Evolutionary conservation across 2,113 vertebrate genomes (phyloP), one percentile per base, ranked within the genome.

Genomic region (Sitta europaea): DNA sequence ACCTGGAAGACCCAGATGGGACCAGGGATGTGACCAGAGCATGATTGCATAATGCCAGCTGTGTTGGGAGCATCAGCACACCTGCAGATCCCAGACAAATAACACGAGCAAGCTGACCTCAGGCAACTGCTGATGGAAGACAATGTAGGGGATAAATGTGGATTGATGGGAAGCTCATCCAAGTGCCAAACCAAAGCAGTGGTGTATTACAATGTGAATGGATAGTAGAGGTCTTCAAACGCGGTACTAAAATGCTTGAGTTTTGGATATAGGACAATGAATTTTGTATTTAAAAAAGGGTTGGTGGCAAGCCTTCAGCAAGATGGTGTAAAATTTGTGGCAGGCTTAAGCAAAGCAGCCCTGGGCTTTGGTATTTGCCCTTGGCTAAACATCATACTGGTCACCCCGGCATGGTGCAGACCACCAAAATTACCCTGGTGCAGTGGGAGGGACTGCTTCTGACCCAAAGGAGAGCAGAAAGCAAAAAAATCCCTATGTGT

Each of bases 351-450:
- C 61, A 71, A 72, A n/a, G 66, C 36, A 87, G 53, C 15, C 5
- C 12, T 9, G 8, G 27, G 20, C 27, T 50, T 53, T 35, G 23
- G 45, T 35, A 3, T 45, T 77, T 0, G 3, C 18, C n/a, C 7
- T 61, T 79, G 5, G 33, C 4, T n/a, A 11, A 28, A 70, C 19
- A 10, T 74, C 19, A 1, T 53, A 17, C 28, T 1, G 0, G 5
- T 31, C 14, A 8, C 28, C 18, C 6, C 0, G 14, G 23, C 0
- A 0, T 12, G 21, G 22, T 0, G 0, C 51, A 42, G 47, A 13
- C 31, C 35, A 45, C 36, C 5, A 1, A 22, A 12, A 0, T 13
- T 51, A 2, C 36, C 25, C n/a, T 18, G 1, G 9, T 47, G 35
- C 20, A 25, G 2, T 10, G 4, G 14, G 21, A 47, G 33, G 18